phyloP scores from a whole-genome alignment of 2,888 invertebrate genomes.

The Tenthredo notha region DNA sequence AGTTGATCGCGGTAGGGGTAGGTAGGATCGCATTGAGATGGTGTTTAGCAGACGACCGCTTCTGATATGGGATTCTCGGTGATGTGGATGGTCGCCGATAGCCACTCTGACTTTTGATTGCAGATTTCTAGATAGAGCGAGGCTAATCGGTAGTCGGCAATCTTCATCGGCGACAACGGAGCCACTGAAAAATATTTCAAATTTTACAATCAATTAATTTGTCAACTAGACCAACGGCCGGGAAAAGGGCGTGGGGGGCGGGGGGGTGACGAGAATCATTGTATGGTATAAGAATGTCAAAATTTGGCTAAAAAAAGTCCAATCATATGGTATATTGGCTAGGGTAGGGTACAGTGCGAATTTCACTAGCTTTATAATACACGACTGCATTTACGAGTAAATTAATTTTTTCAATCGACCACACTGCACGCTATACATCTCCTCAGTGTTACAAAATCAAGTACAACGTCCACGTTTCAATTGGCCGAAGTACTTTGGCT shows the following conservation, averaged over 20 bases:
- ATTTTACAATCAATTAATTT: slow-evolving; percentile 7
- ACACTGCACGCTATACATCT: neutral
- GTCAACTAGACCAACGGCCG: neutral
- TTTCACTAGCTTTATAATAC: neutral
- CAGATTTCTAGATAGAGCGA: slow-evolving; percentile 79
- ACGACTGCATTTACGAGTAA: neutral
- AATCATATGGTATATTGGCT: neutral
- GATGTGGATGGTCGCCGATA: slow-evolving; percentile 86
- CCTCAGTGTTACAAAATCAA: neutral
- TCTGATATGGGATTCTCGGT: slow-evolving; percentile 90
- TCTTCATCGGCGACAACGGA: slow-evolving; percentile 86
- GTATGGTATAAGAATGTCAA: neutral
- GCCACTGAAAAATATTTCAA: slow-evolving; percentile 82
- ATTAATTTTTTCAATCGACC: slow-evolving; percentile 3
- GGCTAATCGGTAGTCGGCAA: slow-evolving; percentile 84
- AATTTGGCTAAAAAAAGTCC: neutral
- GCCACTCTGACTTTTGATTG: slow-evolving; percentile 79
- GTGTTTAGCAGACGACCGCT: slow-evolving; percentile 85
- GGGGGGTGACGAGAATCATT: neutral
- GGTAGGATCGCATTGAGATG: neutral
- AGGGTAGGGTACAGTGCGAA: neutral
- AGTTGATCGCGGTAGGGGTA: slow-evolving; percentile 2
- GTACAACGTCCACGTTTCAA: neutral
- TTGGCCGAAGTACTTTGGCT: neutral
- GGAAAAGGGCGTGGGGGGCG: too few relatives aligned